phyloP scores from a whole-genome alignment of 1,140 invertebrate species.

The Macrobrachium rosenbergii region DNA sequence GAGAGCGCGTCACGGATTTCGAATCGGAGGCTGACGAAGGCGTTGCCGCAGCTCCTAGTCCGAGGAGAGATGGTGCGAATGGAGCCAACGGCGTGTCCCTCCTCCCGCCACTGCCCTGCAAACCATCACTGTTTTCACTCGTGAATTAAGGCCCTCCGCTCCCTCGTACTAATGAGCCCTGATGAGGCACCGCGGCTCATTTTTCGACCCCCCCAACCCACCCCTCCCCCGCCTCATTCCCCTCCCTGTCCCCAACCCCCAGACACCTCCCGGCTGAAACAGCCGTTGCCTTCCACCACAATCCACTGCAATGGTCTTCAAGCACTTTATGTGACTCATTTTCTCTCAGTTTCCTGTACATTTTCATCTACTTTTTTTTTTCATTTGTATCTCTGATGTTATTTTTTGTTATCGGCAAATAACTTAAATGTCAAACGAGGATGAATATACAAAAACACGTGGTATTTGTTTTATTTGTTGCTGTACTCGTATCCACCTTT shows the following conservation, averaged over 20 bases:
- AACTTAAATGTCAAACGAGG: no score
- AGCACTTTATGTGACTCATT: no score
- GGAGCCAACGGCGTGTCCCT: constrained; percentile 26
- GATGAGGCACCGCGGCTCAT: constrained; percentile 13
- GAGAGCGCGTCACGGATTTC: neutral
- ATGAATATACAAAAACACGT: neutral
- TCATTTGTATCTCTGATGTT: neutral
- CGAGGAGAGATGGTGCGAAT: neutral
- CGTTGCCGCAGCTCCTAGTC: neutral
- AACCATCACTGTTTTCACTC: constrained; percentile 57
- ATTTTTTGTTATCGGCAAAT: neutral
- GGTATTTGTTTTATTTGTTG: neutral
- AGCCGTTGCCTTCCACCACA: neutral
- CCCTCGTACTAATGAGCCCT: constrained; percentile 44
- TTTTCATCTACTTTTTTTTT: neutral
- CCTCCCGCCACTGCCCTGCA: constrained; percentile 47
- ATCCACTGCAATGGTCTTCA: neutral
- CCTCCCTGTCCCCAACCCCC: neutral
- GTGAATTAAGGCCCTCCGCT: constrained; percentile 53
- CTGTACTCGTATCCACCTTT: neutral
- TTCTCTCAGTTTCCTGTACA: neutral
- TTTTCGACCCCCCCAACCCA: constrained; percentile 7
- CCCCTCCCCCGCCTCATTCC: neutral
- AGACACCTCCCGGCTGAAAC: no score
- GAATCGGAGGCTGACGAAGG: no score